Percentiles rank a stretch among this genome's conserved stretches.
Evolutionary conservation across 2,113 vertebrate species (phyloP).

Genomic region (Syngnathus typhle): DNA sequence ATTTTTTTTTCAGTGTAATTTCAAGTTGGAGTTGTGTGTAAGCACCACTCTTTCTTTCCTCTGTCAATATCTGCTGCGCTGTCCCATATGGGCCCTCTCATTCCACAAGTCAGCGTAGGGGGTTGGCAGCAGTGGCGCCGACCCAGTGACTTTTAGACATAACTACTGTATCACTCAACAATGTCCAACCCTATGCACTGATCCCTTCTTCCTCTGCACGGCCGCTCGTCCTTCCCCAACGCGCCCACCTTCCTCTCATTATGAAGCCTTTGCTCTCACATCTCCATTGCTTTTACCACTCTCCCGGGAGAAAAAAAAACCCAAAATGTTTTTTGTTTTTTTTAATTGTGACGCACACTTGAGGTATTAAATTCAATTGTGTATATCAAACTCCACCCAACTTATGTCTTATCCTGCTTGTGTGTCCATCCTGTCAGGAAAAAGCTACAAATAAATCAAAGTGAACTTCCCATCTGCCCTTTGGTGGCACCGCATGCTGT

Average conservation of each 20-base stretch:
- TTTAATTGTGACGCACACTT: slow-evolving; percentile 27
- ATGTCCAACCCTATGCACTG: slow-evolving; percentile 32
- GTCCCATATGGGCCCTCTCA: slow-evolving; percentile 63
- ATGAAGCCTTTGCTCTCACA: slow-evolving; percentile 24
- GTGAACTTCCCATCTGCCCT: slow-evolving; percentile 41
- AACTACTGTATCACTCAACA: slow-evolving; percentile 70
- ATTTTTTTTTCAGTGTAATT: too few species aligned
- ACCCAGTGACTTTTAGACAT: slow-evolving; percentile 63
- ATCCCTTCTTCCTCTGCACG: slow-evolving; percentile 31
- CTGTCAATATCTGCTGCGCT: not conserved
- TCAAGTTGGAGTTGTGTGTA: too few species aligned
- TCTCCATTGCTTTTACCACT: slow-evolving; percentile 13
- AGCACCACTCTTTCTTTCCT: not conserved
- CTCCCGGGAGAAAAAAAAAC: slow-evolving; percentile 7
- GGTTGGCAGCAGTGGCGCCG: slow-evolving; percentile 70
- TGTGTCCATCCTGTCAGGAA: slow-evolving; percentile 49
- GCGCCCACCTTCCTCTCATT: slow-evolving; percentile 36
- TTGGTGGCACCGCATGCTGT: slow-evolving; percentile 26
- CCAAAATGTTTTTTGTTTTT: slow-evolving; percentile 25
- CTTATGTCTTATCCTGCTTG: not conserved
- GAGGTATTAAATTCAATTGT: slow-evolving; percentile 30
- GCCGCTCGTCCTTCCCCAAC: slow-evolving; percentile 8
- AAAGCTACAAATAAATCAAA: slow-evolving; percentile 42
- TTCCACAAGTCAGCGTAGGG: slow-evolving; percentile 52
- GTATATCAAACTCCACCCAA: slow-evolving; percentile 19